Base-by-base conservation (phyloP, 2,888 invertebrate genomes). In the Holacanthella duospinosa region DNA sequence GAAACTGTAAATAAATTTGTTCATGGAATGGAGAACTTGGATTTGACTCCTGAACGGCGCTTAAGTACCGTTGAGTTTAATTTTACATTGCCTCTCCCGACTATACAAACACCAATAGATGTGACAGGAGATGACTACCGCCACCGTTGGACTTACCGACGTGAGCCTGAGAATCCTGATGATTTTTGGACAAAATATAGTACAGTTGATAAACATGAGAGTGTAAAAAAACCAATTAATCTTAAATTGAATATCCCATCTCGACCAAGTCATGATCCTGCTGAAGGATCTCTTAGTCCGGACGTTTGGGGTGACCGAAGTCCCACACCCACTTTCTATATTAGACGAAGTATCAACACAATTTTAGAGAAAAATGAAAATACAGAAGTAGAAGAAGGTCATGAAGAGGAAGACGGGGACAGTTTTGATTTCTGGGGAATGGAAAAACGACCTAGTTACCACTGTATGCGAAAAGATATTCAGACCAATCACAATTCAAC, bases 31-130 rank as follows among this genome's bases (percentile, higher is more conserved):
- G 57, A 57, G 21, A n/a, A 12, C 29, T 19, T 57, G 57, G 36
- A 57, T 57, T 29, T 57, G 57, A 57, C 9, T 57, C 16, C 57
- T n/a, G 36, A 57, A 6, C 57, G 57, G 29, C 28, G 57, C 4
- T 24, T 57, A 9, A 57, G 57, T 29, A 21, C 12, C 48, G 26
- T 55, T 24, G 57, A 57, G n/a, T 57, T 57, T 29, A 9, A 57
- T 21, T 57, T 57, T 21, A 57, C 29, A 9, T 19, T 57, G n/a
- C 57, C 57, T 3, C 16, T 28, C 6, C 28, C 29, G 6, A 48
- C 4, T n/a, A 48, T 48, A 9, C 12, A 48, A 21, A n/a, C 48
- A n/a, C 48, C 48, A 4, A 21, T 21, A 21, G 48, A 21, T 4
- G 48, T 4, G 4, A 4, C 6, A n/a, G 48, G n/a, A 21, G 48